Percentiles rank a stretch among this genome's conserved stretches.
Evolutionary conservation across 2,797 vertebrate species (phyloP).

Genomic region (Crypturellus tataupa): DNA sequence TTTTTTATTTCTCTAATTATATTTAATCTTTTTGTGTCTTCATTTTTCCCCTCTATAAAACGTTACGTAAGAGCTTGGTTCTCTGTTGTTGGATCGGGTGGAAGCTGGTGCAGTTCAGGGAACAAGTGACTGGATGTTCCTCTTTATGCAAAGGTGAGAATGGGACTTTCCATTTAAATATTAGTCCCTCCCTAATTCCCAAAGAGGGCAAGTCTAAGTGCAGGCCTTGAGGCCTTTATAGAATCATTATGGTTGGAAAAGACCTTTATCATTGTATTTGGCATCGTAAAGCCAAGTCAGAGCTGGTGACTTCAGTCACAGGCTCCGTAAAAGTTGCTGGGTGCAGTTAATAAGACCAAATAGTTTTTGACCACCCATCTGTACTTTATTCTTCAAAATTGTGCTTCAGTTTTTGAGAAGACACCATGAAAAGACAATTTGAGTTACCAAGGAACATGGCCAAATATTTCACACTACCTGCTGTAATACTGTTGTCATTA

Average conservation of each 20-base stretch:
- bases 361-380: not conserved
- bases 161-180: not conserved
- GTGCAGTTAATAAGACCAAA: constrained; percentile 33
- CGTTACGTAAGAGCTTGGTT: not conserved
- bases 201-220: not conserved
- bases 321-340: constrained; percentile 20
- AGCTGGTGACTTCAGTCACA: not conserved
- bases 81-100: not conserved
- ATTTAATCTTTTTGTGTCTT: not conserved
- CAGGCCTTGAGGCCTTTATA: not conserved
- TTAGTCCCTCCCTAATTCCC: not conserved
- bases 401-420: constrained; percentile 16
- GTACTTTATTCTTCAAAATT: constrained; percentile 32
- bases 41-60: not conserved
- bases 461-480: not conserved
- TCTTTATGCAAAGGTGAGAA: not conserved
- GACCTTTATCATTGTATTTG: no score
- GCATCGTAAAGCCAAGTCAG: no score
- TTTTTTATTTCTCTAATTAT: not conserved
- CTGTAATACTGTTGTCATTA: not conserved
- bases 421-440: constrained; percentile 23
- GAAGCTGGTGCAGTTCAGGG: not conserved
- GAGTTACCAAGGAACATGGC: constrained; percentile 11
- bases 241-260: no score
- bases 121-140: not conserved